Percentiles rank a stretch among this genome's conserved stretches.
phyloP scores from a whole-genome alignment of 2,888 invertebrate species.

The Megalurothrips usitatus region DNA sequence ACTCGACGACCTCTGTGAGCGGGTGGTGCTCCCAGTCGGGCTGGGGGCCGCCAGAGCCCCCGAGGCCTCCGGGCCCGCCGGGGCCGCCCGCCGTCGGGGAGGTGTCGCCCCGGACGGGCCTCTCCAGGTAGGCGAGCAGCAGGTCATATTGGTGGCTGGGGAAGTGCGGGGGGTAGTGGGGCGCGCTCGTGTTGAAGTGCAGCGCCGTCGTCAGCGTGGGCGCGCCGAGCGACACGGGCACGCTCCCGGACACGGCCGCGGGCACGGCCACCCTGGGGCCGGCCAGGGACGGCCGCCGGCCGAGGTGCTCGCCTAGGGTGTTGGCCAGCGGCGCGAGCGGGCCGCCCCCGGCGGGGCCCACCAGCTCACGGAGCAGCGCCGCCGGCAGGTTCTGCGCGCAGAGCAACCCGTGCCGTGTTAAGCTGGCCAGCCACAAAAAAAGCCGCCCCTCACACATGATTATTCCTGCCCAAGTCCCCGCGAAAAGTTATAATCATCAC shows the following conservation, averaged over 20 bases:
- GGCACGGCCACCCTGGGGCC: background rate
- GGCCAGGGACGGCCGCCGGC: background rate
- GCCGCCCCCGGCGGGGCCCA: background rate
- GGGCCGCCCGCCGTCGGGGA: background rate
- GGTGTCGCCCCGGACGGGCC: background rate
- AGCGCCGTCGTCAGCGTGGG: background rate
- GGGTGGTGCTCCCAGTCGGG: background rate
- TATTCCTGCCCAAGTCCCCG: background rate
- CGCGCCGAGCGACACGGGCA: background rate
- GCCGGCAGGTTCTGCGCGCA: background rate
- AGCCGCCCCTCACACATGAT: too few species aligned
- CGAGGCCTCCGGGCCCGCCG: background rate
- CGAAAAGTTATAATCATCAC: background rate
- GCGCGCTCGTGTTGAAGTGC: too few species aligned
- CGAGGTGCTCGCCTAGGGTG: background rate
- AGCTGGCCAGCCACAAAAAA: too few species aligned
- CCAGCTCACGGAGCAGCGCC: background rate
- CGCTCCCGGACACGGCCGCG: background rate
- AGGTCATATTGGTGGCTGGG: too few species aligned
- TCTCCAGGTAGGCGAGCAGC: too few species aligned
- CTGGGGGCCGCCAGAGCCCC: background rate
- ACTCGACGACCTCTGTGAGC: constrained; percentile 45
- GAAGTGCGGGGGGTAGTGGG: too few species aligned
- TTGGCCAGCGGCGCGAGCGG: background rate
- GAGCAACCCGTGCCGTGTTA: too few species aligned